Evolutionary conservation across 2,113 vertebrate species (phyloP).

Genomic region (Zosterops borbonicus): DNA sequence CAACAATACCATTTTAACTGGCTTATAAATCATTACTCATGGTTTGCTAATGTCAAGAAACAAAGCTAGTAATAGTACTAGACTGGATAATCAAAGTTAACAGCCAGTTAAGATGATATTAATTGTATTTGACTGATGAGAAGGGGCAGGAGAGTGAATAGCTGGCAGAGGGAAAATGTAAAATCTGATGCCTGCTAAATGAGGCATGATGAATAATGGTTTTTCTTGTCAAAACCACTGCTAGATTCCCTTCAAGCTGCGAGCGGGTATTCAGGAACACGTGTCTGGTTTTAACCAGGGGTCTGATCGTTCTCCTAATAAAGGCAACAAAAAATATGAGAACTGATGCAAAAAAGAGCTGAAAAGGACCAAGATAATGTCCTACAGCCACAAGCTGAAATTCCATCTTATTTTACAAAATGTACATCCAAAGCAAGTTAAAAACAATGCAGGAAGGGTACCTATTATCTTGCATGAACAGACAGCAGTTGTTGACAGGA

Average conservation of each 20-base stretch:
- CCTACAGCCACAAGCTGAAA: conserved; percentile 30
- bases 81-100: conserved; percentile 51
- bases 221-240: conserved; percentile 56
- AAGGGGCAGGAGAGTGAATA: conserved; percentile 40
- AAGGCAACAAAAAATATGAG: neutral
- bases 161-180: conserved; percentile 59
- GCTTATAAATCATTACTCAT: conserved; percentile 32
- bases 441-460: conserved; percentile 21
- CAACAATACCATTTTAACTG: neutral
- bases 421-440: neutral
- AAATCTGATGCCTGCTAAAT: conserved; percentile 64
- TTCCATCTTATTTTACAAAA: conserved; percentile 11
- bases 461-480: conserved; percentile 47
- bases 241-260: conserved; percentile 30
- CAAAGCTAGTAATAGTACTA: conserved; percentile 31
- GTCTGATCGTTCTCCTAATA: neutral
- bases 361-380: neutral
- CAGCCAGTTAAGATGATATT: conserved; percentile 57
- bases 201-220: conserved; percentile 63
- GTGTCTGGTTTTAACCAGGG: neutral
- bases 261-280: neutral
- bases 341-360: conserved; percentile 6
- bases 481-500: conserved; percentile 33
- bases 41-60: conserved; percentile 36
- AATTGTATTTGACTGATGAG: conserved; percentile 64